Conservation (phyloP, 2,113 vertebrate species). For the Anarhynchus alexandrinus region DNA sequence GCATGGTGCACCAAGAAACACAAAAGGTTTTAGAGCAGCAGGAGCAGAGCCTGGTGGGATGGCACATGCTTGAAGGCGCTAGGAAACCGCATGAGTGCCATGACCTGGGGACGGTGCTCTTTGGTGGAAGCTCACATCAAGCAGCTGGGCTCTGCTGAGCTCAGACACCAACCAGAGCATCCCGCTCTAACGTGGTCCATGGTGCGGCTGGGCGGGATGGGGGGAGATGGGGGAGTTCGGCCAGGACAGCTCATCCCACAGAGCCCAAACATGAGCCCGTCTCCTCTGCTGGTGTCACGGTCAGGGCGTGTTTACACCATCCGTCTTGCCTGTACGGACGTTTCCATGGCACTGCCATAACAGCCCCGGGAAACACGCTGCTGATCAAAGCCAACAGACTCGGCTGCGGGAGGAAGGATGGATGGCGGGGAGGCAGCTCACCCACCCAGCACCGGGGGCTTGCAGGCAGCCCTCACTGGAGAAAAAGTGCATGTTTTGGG, state of each 20-base stretch:
- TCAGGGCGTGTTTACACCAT: not conserved
- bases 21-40: accelerated
- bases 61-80: accelerated
- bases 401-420: not conserved
- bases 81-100: accelerated
- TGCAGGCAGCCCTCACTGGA: not conserved
- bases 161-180: not conserved
- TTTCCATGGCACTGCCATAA: not conserved
- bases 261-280: not conserved
- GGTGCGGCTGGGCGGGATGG: accelerated
- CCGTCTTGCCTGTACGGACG: not conserved
- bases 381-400: not conserved
- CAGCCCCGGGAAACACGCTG: not conserved
- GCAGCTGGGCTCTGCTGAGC: not conserved
- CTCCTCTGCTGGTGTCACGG: not conserved
- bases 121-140: not conserved
- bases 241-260: not conserved
- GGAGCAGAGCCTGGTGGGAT: not conserved
- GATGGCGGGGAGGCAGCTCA: not conserved
- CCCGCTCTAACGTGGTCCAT: accelerated
- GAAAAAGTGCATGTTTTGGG: not conserved
- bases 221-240: not conserved
- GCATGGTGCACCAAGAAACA: not conserved
- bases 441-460: accelerated
- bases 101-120: accelerated